phyloP scores from a whole-genome alignment of 2,113 vertebrate species.

The Cavia porcellus region DNA sequence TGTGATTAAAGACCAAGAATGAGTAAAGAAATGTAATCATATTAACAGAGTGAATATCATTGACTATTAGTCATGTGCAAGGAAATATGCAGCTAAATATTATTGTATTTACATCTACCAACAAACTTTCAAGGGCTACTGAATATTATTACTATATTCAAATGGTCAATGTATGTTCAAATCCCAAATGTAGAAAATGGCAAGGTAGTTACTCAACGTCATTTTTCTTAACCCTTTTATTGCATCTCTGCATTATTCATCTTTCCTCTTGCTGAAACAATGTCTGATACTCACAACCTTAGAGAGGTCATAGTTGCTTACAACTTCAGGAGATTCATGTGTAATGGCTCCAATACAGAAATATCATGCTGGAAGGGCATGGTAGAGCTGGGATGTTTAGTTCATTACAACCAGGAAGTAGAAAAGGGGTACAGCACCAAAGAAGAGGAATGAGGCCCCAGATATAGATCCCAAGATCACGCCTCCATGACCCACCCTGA shows the following conservation, averaged over 20 bases:
- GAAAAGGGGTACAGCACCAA: background rate
- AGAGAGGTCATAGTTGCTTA: background rate
- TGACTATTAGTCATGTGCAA: background rate
- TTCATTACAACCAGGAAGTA: background rate
- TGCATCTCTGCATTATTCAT: background rate
- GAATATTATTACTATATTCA: background rate
- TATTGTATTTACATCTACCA: background rate
- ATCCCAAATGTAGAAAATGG: background rate
- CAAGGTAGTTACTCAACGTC: background rate
- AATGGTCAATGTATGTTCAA: background rate
- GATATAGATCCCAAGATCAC: background rate
- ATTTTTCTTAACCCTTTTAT: background rate
- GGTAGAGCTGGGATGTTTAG: background rate
- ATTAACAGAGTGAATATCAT: conserved; percentile 9
- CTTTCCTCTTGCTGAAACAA: background rate
- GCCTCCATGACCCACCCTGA: background rate
- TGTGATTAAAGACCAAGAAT: background rate
- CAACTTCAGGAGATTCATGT: background rate
- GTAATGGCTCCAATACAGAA: background rate
- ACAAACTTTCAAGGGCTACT: background rate
- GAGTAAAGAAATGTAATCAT: background rate
- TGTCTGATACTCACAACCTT: background rate
- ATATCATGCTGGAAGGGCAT: background rate
- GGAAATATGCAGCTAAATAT: background rate
- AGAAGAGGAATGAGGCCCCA: background rate